These are phyloP conservation scores for Cyclura pinguis DNA, from an alignment of 2,797 vertebrate species.

Conservation along the genomic window DNA sequence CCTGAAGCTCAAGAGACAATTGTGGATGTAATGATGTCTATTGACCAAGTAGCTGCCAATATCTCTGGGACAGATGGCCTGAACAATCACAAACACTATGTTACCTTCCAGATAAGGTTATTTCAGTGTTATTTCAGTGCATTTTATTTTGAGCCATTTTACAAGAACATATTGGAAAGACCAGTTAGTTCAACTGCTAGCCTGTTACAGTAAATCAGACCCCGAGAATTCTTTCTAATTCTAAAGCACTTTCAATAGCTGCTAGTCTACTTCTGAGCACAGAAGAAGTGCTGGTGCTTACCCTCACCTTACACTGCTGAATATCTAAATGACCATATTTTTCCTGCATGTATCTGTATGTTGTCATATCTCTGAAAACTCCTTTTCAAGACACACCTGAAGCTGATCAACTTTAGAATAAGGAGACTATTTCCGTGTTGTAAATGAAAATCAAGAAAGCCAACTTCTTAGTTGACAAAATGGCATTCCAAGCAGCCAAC, in stretches of 20 bases:
- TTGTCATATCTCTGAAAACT: neutral
- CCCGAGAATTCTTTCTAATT: neutral
- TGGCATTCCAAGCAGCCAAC: neutral
- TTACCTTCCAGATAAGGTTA: neutral
- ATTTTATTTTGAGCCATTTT: neutral
- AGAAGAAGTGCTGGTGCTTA: neutral
- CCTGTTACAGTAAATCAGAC: neutral
- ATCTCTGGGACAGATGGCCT: neutral
- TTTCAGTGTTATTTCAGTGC: neutral
- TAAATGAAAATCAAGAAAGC: neutral
- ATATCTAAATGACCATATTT: neutral
- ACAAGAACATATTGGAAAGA: neutral
- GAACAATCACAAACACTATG: too few relatives aligned
- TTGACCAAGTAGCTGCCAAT: too few relatives aligned
- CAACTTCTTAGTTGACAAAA: neutral
- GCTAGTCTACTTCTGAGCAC: neutral
- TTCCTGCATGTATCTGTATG: neutral
- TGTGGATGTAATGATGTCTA: neutral
- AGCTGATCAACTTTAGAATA: neutral
- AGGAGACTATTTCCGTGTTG: constrained; percentile 15
- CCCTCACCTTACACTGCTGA: neutral
- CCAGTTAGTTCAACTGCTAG: neutral
- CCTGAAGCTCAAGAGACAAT: neutral
- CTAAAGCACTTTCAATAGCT: neutral
- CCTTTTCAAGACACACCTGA: neutral